Evolutionary conservation across 2,888 invertebrate genomes (phyloP), one percentile per base, ranked within the genome.

Genomic region (Halocaridina rubra): DNA sequence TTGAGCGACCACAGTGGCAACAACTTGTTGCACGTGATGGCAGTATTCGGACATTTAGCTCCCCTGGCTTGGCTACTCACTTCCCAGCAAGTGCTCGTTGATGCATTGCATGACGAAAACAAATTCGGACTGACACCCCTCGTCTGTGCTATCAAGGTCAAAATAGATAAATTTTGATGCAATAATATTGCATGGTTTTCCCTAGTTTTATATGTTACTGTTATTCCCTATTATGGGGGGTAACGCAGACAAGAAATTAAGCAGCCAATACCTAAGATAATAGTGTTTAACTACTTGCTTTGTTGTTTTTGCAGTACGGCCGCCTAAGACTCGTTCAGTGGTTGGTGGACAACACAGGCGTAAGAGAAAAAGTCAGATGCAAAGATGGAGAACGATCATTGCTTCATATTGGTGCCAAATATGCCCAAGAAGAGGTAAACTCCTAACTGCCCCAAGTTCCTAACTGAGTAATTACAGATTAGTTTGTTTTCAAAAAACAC

Each of bases 1-100:
- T 89, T 91, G 81, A 90, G 90, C 19, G 91, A 91, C 88, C 90
- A 90, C 81, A 89, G 89, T 82, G 91, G 91, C 82, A 91, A 91
- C 88, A 91, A 90, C 84, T 88, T 91, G 71, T 89, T 91, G 79
- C 91, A 91, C 85, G 89, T 90, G 77, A 90, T 90, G 80, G 90
- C 90, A n/a, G 89, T 89, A 39, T 89, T 89, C 79, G 91, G 91
- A 72, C 90, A 91, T 88, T 87, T 90, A 76, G 88, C 88, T 32
- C 90, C 90, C 16, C 88, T 91, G 24, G 89, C 90, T 80, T 91
- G 90, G 90, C 89, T 91, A 10, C 89, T 90, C 69, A 88, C 89
- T 24, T 87, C 90, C 16, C 89, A 89, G 76, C 88, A 89, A 53
- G 90, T 90, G 61, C 89, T 90, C 29, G 89, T 89, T 75, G 90